These are phyloP conservation scores for Chrysotoxum bicinctum DNA, from an alignment of 2,888 invertebrate genomes.

Conservation along the genomic window DNA sequence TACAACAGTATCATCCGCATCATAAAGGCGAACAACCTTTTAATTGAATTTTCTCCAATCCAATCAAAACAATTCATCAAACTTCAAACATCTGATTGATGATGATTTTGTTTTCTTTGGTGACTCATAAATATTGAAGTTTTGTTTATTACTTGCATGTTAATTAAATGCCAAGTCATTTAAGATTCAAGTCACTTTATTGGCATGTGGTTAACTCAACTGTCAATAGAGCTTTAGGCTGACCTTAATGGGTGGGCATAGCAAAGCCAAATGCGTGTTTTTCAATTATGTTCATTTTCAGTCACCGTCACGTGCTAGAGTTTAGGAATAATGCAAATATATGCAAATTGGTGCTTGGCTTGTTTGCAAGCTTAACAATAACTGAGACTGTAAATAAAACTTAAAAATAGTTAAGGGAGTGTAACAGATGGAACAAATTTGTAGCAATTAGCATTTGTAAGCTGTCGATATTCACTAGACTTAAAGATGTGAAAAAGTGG, in stretches of 20 bases:
- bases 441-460: too few relatives aligned
- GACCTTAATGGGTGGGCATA: background rate
- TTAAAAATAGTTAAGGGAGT: background rate
- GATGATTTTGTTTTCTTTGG: background rate
- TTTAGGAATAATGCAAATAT: background rate
- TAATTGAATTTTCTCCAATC: background rate
- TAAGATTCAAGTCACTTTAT: background rate
- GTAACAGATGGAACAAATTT: background rate
- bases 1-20: background rate
- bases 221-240: background rate
- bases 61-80: background rate
- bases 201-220: background rate
- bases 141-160: background rate
- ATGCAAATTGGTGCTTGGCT: background rate
- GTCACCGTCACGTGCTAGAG: background rate
- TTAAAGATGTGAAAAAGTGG: too few relatives aligned
- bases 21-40: background rate
- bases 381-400: background rate
- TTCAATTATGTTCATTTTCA: background rate
- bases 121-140: slow-evolving; percentile 13
- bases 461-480: too few relatives aligned
- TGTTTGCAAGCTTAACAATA: background rate
- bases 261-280: background rate
- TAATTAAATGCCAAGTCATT: background rate
- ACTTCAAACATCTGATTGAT: background rate